Percentiles rank a stretch among this genome's conserved stretches.
Conservation (phyloP, 2,113 vertebrate genomes). For the Aphyosemion australe region DNA sequence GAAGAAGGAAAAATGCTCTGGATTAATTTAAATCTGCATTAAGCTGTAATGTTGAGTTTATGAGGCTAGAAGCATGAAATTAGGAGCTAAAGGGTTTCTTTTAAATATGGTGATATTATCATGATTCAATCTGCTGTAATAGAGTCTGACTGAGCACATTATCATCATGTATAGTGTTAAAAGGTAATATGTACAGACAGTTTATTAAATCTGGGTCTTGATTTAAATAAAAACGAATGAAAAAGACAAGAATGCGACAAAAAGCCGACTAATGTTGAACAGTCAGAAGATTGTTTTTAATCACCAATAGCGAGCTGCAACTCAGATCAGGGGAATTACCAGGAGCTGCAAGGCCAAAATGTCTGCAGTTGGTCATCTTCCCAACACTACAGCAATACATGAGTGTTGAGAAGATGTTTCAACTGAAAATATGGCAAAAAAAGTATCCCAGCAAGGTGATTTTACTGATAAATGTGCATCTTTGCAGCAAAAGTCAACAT, state of each 20-base stretch:
- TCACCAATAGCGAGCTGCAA: constrained; percentile 48
- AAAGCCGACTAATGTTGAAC: constrained; percentile 52
- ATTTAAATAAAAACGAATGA: constrained; percentile 20
- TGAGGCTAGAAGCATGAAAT: no score
- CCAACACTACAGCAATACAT: constrained; percentile 24
- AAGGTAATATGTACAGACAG: constrained; percentile 9
- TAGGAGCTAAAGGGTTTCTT: no score
- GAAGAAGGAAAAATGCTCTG: no score
- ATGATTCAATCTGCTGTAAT: no score
- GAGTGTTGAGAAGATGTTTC: constrained; percentile 20
- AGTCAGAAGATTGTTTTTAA: constrained; percentile 61
- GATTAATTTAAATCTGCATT: no score
- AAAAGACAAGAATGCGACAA: constrained; percentile 50
- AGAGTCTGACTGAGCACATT: no score
- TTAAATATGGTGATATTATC: no score
- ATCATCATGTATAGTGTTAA: not conserved
- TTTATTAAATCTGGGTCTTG: constrained; percentile 20
- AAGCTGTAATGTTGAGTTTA: no score
- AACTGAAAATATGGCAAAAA: constrained; percentile 5
- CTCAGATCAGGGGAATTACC: no score
- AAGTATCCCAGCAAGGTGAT: no score
- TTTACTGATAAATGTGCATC: no score
- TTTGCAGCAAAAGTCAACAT: no score
- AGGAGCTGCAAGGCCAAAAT: constrained; percentile 49
- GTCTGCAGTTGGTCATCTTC: constrained; percentile 46